Base-by-base conservation (phyloP, 1,140 invertebrate genomes). In the Venturia canescens region DNA sequence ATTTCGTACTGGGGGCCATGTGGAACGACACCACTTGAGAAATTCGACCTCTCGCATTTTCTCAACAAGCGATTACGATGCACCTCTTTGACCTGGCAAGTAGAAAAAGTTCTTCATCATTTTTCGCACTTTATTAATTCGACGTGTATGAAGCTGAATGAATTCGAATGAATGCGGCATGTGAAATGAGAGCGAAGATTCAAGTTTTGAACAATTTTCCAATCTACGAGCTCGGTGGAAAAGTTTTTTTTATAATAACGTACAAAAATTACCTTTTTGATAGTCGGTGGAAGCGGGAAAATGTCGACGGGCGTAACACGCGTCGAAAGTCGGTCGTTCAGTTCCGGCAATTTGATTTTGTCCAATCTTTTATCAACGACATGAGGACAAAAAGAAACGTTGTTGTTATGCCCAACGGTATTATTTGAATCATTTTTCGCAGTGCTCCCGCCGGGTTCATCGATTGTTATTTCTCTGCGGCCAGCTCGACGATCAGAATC, bases 191-290 rank as follows among this genome's bases (percentile, higher is more conserved):
- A 53, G 15, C 15, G 50, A 53, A n/a, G 21, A 57, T 57, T 9
- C 2, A 57, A 23, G n/a, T 57, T 57, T n/a, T 21, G 18, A 57
- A 3, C 7, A 44, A 9, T 6, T 57, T 16, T 57, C 2, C 11
- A 18, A 57, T n/a, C n/a, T n/a, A n/a, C n/a, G n/a, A n/a, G n/a
- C n/a, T n/a, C n/a, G n/a, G n/a, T n/a, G n/a, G n/a, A n/a, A n/a
- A n/a, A n/a, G n/a, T n/a, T n/a, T n/a, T 57, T 57, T 57, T 57
- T 1, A 21, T n/a, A 57, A 57, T 57, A 1, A n/a, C n/a, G n/a
- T n/a, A n/a, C n/a, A n/a, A n/a, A n/a, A 57, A 57, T 66, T 66
- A 66, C 60, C 60, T 66, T 66, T 66, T 29, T 5, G 21, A 57
- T 5, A n/a, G 53, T 11, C 27, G 60, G 60, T 4, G 23, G 21